These are phyloP conservation scores for Gymnocheta viridis DNA, from an alignment of 2,888 invertebrate species.

Conservation along the genomic window DNA sequence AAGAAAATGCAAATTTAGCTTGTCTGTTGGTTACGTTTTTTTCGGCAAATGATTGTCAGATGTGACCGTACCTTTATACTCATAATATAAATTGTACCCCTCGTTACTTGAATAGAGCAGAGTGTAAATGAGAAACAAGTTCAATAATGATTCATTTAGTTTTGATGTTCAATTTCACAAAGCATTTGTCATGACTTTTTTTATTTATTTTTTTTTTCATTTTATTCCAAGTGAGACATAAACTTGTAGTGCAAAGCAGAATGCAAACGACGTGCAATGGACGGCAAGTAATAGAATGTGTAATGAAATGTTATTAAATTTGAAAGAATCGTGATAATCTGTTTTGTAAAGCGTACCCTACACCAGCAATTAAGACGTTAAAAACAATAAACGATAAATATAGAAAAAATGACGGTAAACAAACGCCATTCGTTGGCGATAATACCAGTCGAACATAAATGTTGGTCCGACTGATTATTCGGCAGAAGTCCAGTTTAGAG, in stretches of 20 bases:
- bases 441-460: no score
- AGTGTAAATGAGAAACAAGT: conserved; percentile 14
- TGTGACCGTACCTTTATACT: no score
- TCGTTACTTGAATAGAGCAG: background rate
- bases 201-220: background rate
- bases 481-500: background rate
- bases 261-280: background rate
- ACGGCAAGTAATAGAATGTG: background rate
- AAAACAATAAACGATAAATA: no score
- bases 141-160: conserved; percentile 61
- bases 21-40: no score
- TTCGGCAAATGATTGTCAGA: no score
- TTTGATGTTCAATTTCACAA: background rate
- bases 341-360: no score
- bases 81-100: background rate
- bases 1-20: no score
- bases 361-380: no score
- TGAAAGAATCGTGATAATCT: no score
- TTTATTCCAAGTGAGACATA: background rate
- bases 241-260: background rate
- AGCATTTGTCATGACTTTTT: background rate
- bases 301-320: background rate
- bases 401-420: no score
- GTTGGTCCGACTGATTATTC: background rate
- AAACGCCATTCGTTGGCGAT: no score